Base-by-base conservation (phyloP, 1,140 invertebrate species). In the Probaryconus sp. region DNA sequence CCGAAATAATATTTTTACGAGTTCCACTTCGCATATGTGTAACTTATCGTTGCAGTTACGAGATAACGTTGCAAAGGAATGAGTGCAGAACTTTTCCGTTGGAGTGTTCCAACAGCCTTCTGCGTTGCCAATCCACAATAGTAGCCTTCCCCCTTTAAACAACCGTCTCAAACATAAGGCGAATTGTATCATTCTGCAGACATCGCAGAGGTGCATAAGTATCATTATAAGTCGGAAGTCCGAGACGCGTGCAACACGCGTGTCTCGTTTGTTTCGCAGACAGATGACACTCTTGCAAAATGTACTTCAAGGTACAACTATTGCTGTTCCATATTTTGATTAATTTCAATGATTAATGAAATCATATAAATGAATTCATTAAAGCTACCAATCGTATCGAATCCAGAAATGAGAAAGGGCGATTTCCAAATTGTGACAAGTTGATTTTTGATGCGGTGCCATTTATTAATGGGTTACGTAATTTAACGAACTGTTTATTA, bases 111-210 rank as follows among this genome's bases (percentile, higher is more conserved):
- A 38, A 38, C 35, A 38, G 35, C 18, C 13, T 9, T 38, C 35
- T 35, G 35, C 35, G 18, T n/a, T n/a, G n/a, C n/a, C n/a, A n/a
- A n/a, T n/a, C n/a, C n/a, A n/a, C n/a, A n/a, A n/a, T n/a, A n/a
- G n/a, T n/a, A n/a, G n/a, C n/a, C n/a, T 7, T 9, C 13, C 35
- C 31, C 11, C 16, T 13, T 38, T 38, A 5, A 38, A 38, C 35
- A 38, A 38, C 35, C 35, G 35, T 38, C 35, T 38, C 18, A 17
- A 38, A 38, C 35, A 38, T 38, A 38, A 38, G 35, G 35, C 35
- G 35, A 14, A 3, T 14, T 5, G 14, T 38, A 2, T 14, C 35
- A 17, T 38, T 38, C 35, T 16, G 11, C 13, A 17, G 16, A 7
- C 18, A 38, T n/a, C n/a, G n/a, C 35, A 17, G 5, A 6, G 13